A percentile compares a stretch with the other conserved stretches of the same genome.
These are phyloP conservation scores for Sciaenops ocellatus DNA, from an alignment of 2,797 vertebrate species.

Conservation along the genomic window DNA sequence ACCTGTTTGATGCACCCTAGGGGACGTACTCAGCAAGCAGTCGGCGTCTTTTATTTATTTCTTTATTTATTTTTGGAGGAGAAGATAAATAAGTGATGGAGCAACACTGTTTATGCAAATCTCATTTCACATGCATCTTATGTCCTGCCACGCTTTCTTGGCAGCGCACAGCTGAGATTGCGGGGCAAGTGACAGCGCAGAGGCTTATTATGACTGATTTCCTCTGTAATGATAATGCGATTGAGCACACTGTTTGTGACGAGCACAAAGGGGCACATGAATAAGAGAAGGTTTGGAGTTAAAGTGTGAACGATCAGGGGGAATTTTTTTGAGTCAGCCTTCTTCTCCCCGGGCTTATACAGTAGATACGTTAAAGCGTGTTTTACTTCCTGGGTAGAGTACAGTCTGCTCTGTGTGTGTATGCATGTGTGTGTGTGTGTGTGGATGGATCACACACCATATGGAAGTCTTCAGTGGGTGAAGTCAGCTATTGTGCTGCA, in stretches of 20 bases:
- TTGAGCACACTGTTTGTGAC: conserved; percentile 67
- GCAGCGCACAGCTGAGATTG: conserved; percentile 69
- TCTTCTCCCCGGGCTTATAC: conserved; percentile 18
- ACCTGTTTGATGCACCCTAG: conserved; percentile 61
- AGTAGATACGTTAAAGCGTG: conserved; percentile 27
- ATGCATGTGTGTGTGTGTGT: conserved; percentile 5
- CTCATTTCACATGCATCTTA: conserved; percentile 79
- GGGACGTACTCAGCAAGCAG: conserved; percentile 31
- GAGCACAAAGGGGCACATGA: conserved; percentile 64
- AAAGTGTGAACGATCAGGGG: conserved; percentile 53
- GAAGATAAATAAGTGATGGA: conserved; percentile 77
- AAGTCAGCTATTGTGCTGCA: conserved; percentile 54
- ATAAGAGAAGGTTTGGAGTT: conserved; percentile 54
- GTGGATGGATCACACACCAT: conserved; percentile 41
- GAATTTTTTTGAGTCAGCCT: conserved; percentile 3
- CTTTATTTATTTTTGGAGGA: conserved; percentile 22
- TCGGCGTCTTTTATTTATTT: conserved; percentile 51
- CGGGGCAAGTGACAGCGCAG: conserved; percentile 73
- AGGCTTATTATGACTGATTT: conserved; percentile 81
- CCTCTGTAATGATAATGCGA: conserved; percentile 79
- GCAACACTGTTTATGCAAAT: conserved; percentile 81
- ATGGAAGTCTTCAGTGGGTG: conserved; percentile 60
- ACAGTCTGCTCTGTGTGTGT: conserved; percentile 28
- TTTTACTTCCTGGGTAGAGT: conserved; percentile 23
- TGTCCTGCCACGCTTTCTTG: conserved; percentile 69